A percentile compares a stretch with the other conserved stretches of the same genome.
Evolutionary conservation across 2,888 invertebrate genomes (phyloP).

Genomic region (Dendrolimus pini): DNA sequence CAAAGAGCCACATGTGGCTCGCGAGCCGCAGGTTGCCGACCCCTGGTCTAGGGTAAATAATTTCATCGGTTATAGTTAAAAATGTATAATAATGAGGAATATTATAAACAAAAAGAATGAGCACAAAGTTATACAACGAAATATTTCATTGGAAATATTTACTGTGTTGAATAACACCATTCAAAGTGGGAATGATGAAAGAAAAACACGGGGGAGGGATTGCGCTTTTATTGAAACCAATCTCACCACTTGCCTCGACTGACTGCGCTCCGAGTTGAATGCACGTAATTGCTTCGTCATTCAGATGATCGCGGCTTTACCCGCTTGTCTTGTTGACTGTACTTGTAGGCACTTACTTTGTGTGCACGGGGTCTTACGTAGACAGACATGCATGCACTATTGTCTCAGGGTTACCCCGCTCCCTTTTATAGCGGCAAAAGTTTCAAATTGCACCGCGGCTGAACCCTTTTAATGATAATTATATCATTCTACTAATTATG

Average conservation of each 20-base stretch:
- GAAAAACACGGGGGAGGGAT: constrained; percentile 70
- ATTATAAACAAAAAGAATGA: too few species aligned
- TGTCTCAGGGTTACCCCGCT: constrained; percentile 45
- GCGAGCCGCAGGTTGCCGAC: too few species aligned
- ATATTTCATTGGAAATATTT: constrained; percentile 4
- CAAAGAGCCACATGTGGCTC: too few species aligned
- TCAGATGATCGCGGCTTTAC: constrained; percentile 66
- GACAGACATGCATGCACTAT: constrained; percentile 48
- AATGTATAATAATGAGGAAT: too few species aligned
- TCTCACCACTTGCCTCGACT: constrained; percentile 69
- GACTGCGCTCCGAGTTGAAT: constrained; percentile 63
- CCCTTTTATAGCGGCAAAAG: constrained; percentile 47
- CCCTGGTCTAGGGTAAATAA: too few species aligned
- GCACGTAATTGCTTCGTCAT: constrained; percentile 73
- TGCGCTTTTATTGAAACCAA: constrained; percentile 75
- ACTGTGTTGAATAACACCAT: constrained; percentile 56
- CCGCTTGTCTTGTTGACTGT: constrained; percentile 67
- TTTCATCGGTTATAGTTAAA: too few species aligned
- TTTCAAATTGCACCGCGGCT: constrained; percentile 25
- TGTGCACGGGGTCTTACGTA: constrained; percentile 52
- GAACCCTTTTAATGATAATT: constrained; percentile 25
- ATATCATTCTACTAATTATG: constrained; percentile 12
- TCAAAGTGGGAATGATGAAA: constrained; percentile 64
- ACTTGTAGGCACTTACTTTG: constrained; percentile 57
- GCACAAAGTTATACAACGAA: too few species aligned